phyloP scores from a whole-genome alignment of 2,113 vertebrate species.

The Capreolus pygargus region DNA sequence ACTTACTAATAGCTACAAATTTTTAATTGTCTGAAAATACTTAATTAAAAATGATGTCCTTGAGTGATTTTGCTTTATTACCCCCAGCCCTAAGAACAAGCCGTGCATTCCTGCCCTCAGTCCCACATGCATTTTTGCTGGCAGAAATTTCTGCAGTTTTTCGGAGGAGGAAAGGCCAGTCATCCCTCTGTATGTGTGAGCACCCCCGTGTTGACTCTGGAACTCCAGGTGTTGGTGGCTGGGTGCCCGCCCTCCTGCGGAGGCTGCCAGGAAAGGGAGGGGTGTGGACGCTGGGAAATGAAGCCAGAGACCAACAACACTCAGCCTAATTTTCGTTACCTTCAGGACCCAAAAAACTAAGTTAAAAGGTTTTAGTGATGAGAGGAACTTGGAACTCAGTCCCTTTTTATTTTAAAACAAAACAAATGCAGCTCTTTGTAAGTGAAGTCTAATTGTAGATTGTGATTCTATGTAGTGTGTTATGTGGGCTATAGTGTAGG shows the following conservation, averaged over 20 bases:
- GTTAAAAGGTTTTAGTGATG: slow-evolving; percentile 13
- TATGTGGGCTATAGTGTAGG: neutral
- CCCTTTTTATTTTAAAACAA: slow-evolving; percentile 17
- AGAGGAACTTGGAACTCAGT: neutral
- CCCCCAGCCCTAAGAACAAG: neutral
- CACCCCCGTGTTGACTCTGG: neutral
- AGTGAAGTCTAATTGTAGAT: neutral
- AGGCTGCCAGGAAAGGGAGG: neutral
- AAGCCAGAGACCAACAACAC: neutral
- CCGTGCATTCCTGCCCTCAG: neutral
- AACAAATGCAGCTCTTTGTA: neutral
- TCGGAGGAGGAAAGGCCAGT: neutral
- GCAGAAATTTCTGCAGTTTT: neutral
- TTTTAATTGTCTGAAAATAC: neutral
- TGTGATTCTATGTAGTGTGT: neutral
- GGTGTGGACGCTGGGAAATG: neutral
- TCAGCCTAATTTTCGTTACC: neutral
- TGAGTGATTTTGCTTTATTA: neutral
- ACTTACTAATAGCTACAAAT: neutral
- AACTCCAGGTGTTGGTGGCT: neutral
- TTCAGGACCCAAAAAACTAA: neutral
- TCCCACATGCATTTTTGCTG: neutral
- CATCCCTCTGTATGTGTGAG: neutral
- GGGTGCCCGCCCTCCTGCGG: neutral
- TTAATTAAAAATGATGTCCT: neutral